Conservation (phyloP, 2,888 invertebrate genomes). For the Lydus trimaculatus region DNA sequence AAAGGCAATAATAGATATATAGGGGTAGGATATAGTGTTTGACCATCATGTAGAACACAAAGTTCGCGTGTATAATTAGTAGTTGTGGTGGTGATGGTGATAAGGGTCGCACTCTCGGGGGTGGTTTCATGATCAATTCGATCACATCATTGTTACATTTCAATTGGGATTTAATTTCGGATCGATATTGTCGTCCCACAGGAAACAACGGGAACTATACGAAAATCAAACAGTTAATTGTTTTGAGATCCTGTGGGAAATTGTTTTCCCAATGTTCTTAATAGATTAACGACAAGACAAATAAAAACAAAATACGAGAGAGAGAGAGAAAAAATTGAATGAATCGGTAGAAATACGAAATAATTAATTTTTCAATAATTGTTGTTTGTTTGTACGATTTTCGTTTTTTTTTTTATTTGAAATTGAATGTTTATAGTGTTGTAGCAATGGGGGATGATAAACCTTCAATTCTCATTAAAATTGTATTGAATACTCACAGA, state of each 20-base stretch:
- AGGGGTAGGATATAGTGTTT: not conserved
- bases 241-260: not conserved
- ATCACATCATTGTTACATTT: slow-evolving; percentile 9
- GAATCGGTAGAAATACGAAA: not conserved
- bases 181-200: not conserved
- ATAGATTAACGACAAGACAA: not conserved
- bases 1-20: no score
- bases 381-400: not conserved
- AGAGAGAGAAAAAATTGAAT: not conserved
- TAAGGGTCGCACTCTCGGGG: not conserved
- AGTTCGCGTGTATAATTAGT: slow-evolving; percentile 1
- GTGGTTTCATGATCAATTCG: slow-evolving; percentile 1
- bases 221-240: slow-evolving; percentile 3
- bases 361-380: not conserved
- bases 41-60: not conserved
- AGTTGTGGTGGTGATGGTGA: not conserved
- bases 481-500: no score
- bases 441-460: no score
- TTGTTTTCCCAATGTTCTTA: slow-evolving; percentile 5
- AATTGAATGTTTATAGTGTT: no score
- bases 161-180: slow-evolving; percentile 2
- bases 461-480: no score
- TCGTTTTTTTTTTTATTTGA: no score
- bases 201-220: not conserved
- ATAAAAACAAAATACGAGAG: no score